phyloP scores from a whole-genome alignment of 2,888 invertebrate species.

The Cosmia pyralina region DNA sequence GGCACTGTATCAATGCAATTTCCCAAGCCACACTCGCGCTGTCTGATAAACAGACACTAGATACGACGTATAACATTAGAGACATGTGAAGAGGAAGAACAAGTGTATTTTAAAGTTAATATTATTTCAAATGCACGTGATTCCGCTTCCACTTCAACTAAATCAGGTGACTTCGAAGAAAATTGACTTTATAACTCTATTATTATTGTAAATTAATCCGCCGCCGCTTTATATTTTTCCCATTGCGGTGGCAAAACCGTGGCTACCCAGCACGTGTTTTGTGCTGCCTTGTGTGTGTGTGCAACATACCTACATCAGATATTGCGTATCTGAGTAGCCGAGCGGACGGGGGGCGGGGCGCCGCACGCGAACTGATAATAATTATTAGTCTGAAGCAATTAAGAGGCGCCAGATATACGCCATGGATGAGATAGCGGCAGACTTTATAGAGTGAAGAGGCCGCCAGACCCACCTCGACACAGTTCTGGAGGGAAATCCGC shows the following conservation, averaged over 20 bases:
- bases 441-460: conserved; percentile 67
- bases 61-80: conserved; percentile 13
- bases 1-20: conserved; percentile 59
- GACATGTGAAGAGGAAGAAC: conserved; percentile 30
- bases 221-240: conserved; percentile 44
- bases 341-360: conserved; percentile 74
- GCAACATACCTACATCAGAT: conserved; percentile 65
- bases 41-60: conserved; percentile 31
- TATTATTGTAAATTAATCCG: conserved; percentile 57
- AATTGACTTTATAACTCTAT: conserved; percentile 47
- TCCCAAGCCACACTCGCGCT: conserved; percentile 45
- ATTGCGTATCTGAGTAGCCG: conserved; percentile 78
- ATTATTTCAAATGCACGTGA: conserved; percentile 43
- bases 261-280: conserved; percentile 76
- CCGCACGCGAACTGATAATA: conserved; percentile 87
- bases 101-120: conserved; percentile 42
- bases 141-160: conserved; percentile 38
- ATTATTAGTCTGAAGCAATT: conserved; percentile 88
- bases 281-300: conserved; percentile 48
- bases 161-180: conserved; percentile 50
- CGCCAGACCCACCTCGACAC: conserved; percentile 69
- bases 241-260: conserved; percentile 68
- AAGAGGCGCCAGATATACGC: conserved; percentile 89
- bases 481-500: conserved; percentile 61
- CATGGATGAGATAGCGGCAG: conserved; percentile 80